A percentile compares a stretch with the other conserved stretches of the same genome.
These are phyloP conservation scores for Mandrillus leucophaeus DNA, from an alignment of 2,113 vertebrate genomes.

Conservation along the genomic window DNA sequence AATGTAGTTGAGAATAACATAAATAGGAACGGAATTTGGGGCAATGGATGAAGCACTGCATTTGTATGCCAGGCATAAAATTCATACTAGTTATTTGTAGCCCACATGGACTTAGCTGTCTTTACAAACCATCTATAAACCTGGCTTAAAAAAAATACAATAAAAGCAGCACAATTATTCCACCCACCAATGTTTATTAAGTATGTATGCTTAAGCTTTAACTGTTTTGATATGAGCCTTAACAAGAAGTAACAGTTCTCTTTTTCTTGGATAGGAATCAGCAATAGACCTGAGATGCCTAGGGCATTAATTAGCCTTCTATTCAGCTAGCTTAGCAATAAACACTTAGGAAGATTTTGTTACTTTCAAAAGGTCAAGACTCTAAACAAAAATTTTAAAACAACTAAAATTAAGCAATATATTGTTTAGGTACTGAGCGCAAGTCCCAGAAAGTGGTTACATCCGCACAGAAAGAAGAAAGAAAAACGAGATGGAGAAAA, in stretches of 20 bases:
- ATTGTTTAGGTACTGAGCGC: not conserved
- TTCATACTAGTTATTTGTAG: constrained; percentile 24
- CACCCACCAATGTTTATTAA: not conserved
- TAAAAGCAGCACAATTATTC: constrained; percentile 23
- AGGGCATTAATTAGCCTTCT: not conserved
- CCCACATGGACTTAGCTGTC: not conserved
- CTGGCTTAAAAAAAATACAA: constrained; percentile 24
- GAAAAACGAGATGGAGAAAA: not conserved
- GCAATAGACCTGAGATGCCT: not conserved
- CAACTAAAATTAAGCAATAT: not conserved
- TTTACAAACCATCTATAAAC: constrained; percentile 16
- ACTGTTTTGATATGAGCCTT: not conserved
- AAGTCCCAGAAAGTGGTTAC: not conserved
- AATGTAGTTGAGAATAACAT: not conserved
- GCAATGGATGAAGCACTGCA: not conserved
- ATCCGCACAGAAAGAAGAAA: not conserved
- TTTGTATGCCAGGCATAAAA: constrained; percentile 39
- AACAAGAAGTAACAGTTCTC: not conserved
- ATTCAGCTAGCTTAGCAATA: not conserved
- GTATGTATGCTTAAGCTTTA: not conserved
- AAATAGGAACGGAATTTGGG: constrained; percentile 45
- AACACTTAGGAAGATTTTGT: not conserved
- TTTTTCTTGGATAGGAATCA: constrained; percentile 34
- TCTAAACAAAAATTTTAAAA: constrained; percentile 1
- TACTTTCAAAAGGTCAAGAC: not conserved